phyloP scores from a whole-genome alignment of 2,113 vertebrate species.

The Phalacrocorax brasilianus region DNA sequence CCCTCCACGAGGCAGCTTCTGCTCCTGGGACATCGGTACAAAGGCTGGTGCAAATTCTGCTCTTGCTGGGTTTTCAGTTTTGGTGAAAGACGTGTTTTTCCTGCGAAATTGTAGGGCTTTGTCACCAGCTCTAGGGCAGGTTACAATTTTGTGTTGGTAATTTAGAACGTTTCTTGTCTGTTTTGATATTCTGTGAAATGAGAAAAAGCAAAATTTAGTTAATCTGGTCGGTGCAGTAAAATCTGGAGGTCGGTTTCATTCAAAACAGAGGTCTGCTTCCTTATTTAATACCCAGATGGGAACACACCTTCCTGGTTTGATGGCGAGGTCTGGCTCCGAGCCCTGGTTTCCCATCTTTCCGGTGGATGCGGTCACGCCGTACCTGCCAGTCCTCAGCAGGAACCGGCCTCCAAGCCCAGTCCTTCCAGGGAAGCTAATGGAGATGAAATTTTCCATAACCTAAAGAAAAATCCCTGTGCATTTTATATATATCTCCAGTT shows the following conservation, averaged over 20 bases:
- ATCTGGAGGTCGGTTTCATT: background rate
- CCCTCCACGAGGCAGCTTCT: fast-evolving
- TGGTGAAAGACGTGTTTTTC: background rate
- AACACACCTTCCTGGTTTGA: background rate
- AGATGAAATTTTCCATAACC: background rate
- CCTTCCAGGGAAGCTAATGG: background rate
- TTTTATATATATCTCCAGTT: background rate
- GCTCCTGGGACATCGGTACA: fast-evolving
- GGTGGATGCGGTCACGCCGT: fast-evolving
- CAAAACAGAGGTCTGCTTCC: background rate
- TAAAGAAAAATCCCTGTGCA: background rate
- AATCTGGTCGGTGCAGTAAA: background rate
- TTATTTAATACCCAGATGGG: background rate
- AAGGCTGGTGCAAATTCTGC: background rate
- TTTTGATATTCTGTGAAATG: background rate
- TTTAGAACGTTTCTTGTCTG: background rate
- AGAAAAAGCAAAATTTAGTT: background rate
- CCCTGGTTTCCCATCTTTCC: background rate
- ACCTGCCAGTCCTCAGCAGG: background rate
- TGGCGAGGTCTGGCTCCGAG: background rate
- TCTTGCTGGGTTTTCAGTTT: background rate
- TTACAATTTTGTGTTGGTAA: background rate
- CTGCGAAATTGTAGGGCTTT: background rate
- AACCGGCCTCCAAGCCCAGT: background rate
- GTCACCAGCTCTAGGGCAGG: background rate